These are phyloP conservation scores for Malurus alboscapulatus DNA, from an alignment of 2,113 vertebrate genomes.

Conservation along the genomic window DNA sequence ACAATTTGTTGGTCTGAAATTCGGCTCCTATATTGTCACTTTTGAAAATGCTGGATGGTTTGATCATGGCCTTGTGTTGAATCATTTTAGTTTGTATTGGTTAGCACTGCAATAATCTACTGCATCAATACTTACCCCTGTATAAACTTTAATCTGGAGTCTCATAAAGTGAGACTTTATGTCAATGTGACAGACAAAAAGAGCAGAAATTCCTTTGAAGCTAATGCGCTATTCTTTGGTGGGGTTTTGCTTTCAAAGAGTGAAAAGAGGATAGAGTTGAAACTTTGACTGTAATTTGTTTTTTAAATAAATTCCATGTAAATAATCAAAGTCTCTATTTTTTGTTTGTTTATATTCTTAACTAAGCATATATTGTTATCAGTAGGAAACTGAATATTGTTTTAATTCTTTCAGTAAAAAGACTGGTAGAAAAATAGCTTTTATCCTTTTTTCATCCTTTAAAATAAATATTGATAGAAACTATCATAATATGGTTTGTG, in stretches of 20 bases:
- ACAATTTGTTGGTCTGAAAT: not conserved
- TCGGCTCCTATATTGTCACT: not conserved
- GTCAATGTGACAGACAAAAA: not conserved
- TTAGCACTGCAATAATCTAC: not conserved
- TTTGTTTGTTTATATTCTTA: not conserved
- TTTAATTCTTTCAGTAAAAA: constrained; percentile 20
- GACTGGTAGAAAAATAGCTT: constrained; percentile 30
- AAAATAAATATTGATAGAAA: constrained; percentile 55
- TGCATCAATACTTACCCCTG: not conserved
- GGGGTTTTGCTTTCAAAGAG: not conserved
- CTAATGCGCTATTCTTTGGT: not conserved
- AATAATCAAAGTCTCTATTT: not conserved
- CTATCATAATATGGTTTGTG: constrained; percentile 65
- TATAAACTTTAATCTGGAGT: not conserved
- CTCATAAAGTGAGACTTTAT: not conserved
- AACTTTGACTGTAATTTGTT: not conserved
- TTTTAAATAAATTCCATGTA: not conserved
- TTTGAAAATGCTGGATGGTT: not conserved
- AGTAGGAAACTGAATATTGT: not conserved
- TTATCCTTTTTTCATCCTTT: constrained; percentile 48
- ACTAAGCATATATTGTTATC: not conserved
- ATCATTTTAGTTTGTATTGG: not conserved
- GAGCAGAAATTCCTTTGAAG: not conserved
- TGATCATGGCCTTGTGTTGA: not conserved
- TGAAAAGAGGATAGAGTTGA: not conserved